phyloP scores from a whole-genome alignment of 1,140 invertebrate species.

The Phortica variegata region DNA sequence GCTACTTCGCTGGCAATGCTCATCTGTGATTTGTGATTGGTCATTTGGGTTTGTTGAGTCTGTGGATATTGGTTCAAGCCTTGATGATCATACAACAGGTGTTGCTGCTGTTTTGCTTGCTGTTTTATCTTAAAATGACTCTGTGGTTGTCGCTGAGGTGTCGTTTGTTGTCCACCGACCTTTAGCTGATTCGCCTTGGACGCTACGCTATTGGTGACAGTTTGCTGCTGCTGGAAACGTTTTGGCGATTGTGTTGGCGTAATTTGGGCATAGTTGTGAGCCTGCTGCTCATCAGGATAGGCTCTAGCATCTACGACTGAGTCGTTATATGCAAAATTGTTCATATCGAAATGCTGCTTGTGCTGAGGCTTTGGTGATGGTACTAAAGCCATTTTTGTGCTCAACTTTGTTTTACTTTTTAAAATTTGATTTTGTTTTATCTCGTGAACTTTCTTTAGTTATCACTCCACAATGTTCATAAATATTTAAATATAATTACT shows the following conservation, averaged over 20 bases:
- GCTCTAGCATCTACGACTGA: too few species aligned
- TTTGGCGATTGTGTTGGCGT: neutral
- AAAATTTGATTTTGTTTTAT: too few species aligned
- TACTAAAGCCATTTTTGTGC: neutral
- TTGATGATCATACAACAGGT: constrained; percentile 1
- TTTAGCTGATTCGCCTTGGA: constrained; percentile 16
- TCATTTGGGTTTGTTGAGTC: neutral
- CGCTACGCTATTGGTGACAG: constrained; percentile 16
- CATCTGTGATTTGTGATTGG: constrained; percentile 8
- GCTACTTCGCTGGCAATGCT: constrained; percentile 2
- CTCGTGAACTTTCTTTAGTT: too few species aligned
- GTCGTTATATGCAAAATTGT: too few species aligned
- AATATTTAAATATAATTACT: too few species aligned
- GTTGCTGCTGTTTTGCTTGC: constrained; percentile 20
- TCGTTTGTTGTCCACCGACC: neutral
- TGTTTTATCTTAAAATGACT: constrained; percentile 38
- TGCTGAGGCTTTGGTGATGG: constrained; percentile 6
- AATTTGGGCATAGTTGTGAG: neutral
- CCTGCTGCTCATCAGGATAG: too few species aligned
- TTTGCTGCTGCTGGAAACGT: constrained; percentile 1
- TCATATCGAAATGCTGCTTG: neutral
- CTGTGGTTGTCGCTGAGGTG: too few species aligned
- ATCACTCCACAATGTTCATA: too few species aligned
- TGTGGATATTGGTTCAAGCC: constrained; percentile 8
- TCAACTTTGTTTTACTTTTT: too few species aligned